Base-by-base conservation (phyloP, 1,140 invertebrate species). In the Drosophila arawakana region DNA sequence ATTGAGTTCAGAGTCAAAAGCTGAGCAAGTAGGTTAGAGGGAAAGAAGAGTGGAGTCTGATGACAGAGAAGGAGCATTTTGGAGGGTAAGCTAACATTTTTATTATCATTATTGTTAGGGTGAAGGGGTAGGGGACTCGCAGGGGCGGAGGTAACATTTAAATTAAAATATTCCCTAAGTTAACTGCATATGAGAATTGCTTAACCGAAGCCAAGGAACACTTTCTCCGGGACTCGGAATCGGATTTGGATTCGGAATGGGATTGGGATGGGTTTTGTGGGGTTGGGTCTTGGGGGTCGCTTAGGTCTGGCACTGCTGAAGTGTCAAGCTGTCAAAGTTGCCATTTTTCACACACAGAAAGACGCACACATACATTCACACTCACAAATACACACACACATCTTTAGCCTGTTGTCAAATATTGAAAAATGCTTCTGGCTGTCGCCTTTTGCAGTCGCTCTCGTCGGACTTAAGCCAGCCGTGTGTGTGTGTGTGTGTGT, bases 311-410 rank as follows among this genome's bases (percentile, higher is more conserved):
- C 68, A 75, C 63, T 58, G 54, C 76, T 81, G 58, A 61, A 86
- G 80, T 86, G 83, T 88, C 83, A 88, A 89, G 77, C 83, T 88
- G 83, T 88, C 83, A 88, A 88, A 88, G 73, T 80, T 80, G 76
- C 83, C 84, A 88, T 88, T 88, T 89, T 83, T 88, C 83, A 88
- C 75, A 80, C 66, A 75, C 68, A 62, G 44, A 57, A 30, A 59
- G 30, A 50, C 13, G 11, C 70, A 67, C 58, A 61, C 63, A 43
- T 58, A 60, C 21, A 60, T 54, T 21, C n/a, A 54, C 57, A 52
- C 52, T 47, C 65, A 67, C 35, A 61, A 35, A 25, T 61, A 71
- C 57, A 61, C 67, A 44, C 65, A 65, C 25, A 55, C 62, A 55
- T 66, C 62, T 63, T 58, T 60, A 73, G 76, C 46, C 44, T 73